Evolutionary conservation across 1,140 invertebrate genomes (phyloP), one percentile per base, ranked within the genome.

Genomic region (Papilio polyxenes): DNA sequence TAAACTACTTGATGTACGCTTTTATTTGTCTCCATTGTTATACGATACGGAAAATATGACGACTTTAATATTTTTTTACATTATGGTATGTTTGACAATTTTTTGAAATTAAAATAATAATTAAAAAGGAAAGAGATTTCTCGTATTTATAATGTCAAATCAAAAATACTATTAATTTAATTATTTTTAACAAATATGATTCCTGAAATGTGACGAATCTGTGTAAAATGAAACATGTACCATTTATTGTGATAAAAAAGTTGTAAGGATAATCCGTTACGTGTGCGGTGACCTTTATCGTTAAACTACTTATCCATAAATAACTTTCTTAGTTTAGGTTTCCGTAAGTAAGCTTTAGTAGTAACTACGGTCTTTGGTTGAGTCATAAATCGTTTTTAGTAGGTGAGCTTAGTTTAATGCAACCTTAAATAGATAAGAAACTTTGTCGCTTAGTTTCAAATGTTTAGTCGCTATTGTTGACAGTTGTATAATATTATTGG

Each of bases 1-100:
- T 93, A 94, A 92, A 93, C 88, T 90, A 92, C 86, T 92, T 83
- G 87, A 86, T 82, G 85, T 83, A 84, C 81, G 83, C 56, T 44
- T 83, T 78, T 44, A 62, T 78, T 48, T 81, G 84, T 93, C 85
- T 89, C 87, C 92, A 85, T 89, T 90, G 83, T 82, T 20, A n/a
- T 40, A 84, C 85, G 85, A 56, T 53, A 82, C 77, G 62, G 62
- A 31, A 65, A 23, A 65, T 31, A 5, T 65, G 20, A 65, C 62
- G n/a, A n/a, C n/a, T n/a, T n/a, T n/a, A n/a, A n/a, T 11, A 56
- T 2, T 13, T 31, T 31, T 31, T 31, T 3, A 20, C 2, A n/a
- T n/a, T n/a, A 3, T 56, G 8, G 53, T 15, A 59, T 4, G 17
- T 17, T 17, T n/a, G 11, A 59, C n/a, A n/a, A 59, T 20, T 59